A percentile compares a stretch with the other conserved stretches of the same genome.
phyloP scores from a whole-genome alignment of 1,140 invertebrate species.

The Nixonia krombeini region DNA sequence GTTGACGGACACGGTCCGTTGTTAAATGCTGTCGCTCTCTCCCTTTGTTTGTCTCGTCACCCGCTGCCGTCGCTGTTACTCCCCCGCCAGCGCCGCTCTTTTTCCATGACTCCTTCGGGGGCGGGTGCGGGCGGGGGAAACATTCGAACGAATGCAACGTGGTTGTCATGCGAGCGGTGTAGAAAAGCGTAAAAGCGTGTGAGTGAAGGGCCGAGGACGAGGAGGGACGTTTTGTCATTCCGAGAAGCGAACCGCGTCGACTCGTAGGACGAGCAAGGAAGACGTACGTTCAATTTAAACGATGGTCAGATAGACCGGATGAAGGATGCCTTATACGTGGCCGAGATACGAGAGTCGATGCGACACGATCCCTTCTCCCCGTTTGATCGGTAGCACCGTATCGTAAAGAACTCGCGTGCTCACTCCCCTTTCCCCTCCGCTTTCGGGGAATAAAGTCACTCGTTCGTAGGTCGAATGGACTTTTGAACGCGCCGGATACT shows the following conservation, averaged over 20 bases:
- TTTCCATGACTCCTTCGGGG: not conserved
- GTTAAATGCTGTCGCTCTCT: not conserved
- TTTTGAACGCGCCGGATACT: too few species aligned
- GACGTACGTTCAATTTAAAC: constrained; percentile 54
- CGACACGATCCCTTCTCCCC: not conserved
- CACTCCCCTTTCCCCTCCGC: too few species aligned
- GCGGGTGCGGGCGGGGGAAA: too few species aligned
- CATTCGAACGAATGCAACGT: constrained; percentile 10
- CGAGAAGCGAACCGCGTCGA: constrained; percentile 44
- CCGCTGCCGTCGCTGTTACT: too few species aligned
- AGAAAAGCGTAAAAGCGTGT: constrained; percentile 26
- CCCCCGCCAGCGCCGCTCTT: too few species aligned
- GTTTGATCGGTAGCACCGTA: not conserved
- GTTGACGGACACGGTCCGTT: constrained; percentile 20
- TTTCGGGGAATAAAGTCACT: too few species aligned
- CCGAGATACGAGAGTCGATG: constrained; percentile 29
- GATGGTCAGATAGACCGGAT: constrained; percentile 50
- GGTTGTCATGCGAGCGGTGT: constrained; percentile 51
- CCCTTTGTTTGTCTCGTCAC: constrained; percentile 8
- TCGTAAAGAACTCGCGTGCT: not conserved
- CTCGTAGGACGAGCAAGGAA: constrained; percentile 12
- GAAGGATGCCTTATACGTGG: constrained; percentile 48
- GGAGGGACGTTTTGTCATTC: constrained; percentile 57
- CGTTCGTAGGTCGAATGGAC: too few species aligned
- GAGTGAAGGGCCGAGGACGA: constrained; percentile 28